These are phyloP conservation scores for Rosalia funebris DNA, from an alignment of 2,888 invertebrate species.

Conservation along the genomic window DNA sequence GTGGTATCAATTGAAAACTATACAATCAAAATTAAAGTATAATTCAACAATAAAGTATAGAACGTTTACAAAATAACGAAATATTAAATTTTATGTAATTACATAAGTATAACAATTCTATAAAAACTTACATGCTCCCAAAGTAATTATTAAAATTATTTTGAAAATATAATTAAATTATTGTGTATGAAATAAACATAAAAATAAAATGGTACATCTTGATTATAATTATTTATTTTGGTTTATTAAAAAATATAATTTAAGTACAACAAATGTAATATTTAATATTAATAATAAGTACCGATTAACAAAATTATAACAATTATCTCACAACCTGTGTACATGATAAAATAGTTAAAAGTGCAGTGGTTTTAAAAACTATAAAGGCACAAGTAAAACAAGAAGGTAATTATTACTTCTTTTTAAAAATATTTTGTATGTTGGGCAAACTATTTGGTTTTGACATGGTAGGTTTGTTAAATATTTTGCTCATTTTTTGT, in stretches of 20 bases:
- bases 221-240: conserved; percentile 13
- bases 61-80: no score
- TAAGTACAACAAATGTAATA: conserved; percentile 43
- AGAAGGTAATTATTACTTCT: conserved; percentile 55
- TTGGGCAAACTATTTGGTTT: conserved; percentile 60
- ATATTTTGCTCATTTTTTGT: conserved; percentile 71
- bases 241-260: conserved; percentile 36
- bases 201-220: no score
- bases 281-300: conserved; percentile 34
- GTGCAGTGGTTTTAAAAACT: conserved; percentile 9
- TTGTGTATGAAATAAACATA: no score
- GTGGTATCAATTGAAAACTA: no score
- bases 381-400: conserved; percentile 18
- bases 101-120: no score
- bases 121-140: no score
- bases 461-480: conserved; percentile 62
- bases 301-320: conserved; percentile 15
- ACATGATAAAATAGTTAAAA: conserved; percentile 24
- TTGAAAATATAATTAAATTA: no score
- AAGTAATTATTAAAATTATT: no score
- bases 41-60: no score
- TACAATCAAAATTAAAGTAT: no score
- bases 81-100: no score
- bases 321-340: conserved; percentile 32
- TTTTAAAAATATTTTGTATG: conserved; percentile 64